These are phyloP conservation scores for Gryllus bimaculatus DNA, from an alignment of 1,140 invertebrate species.

Conservation along the genomic window DNA sequence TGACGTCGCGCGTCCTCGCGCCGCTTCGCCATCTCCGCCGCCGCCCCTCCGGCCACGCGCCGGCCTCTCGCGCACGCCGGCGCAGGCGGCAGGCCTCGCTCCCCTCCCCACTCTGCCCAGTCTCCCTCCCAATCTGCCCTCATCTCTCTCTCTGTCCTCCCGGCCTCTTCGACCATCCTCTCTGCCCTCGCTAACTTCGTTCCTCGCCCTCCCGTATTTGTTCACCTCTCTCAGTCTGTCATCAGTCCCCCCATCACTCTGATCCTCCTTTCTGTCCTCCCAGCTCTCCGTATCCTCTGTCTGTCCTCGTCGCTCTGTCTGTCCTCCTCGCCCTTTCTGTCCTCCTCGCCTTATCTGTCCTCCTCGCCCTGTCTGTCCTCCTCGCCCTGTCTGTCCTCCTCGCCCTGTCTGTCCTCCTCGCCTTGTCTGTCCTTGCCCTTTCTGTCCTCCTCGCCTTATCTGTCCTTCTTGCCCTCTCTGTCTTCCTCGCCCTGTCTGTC, in stretches of 20 bases:
- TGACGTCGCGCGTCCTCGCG: no score
- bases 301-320: neutral
- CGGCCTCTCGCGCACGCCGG: no score
- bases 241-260: neutral
- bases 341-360: no score
- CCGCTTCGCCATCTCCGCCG: no score
- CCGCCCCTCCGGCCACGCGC: no score
- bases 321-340: neutral
- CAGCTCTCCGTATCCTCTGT: conserved; percentile 5
- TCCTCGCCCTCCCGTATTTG: neutral
- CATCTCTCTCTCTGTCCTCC: neutral
- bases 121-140: neutral
- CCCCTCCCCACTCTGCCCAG: neutral
- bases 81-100: neutral
- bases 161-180: neutral
- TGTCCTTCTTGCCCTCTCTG: no score
- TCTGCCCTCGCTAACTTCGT: neutral
- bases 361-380: no score
- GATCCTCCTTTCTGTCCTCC: conserved; percentile 7
- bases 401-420: no score
- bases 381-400: no score
- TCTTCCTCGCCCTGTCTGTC: no score
- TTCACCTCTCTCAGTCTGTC: conserved; percentile 8
- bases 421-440: no score
- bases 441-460: no score